A percentile compares a stretch with the other conserved stretches of the same genome.
phyloP scores from a whole-genome alignment of 2,113 vertebrate genomes.

The Chionodraco myersi region DNA sequence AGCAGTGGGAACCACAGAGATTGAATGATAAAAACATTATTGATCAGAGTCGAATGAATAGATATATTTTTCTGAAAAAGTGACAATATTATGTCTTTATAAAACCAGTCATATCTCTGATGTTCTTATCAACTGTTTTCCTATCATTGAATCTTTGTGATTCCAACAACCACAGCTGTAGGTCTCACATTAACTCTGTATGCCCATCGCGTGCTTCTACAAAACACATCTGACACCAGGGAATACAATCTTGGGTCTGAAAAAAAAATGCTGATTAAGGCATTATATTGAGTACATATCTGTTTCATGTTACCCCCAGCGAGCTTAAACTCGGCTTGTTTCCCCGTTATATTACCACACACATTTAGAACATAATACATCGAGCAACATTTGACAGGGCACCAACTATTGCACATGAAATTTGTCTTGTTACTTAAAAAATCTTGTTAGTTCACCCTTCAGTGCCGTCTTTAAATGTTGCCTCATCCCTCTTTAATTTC shows the following conservation, averaged over 20 bases:
- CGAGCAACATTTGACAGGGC: constrained; percentile 61
- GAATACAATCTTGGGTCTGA: constrained; percentile 75
- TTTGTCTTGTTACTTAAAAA: constrained; percentile 46
- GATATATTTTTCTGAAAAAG: constrained; percentile 13
- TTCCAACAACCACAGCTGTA: constrained; percentile 15
- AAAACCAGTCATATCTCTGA: background rate
- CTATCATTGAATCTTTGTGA: constrained; percentile 16
- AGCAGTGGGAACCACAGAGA: constrained; percentile 17
- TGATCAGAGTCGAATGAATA: background rate
- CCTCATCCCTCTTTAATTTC: constrained; percentile 31
- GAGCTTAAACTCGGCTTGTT: constrained; percentile 16
- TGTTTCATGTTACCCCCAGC: background rate
- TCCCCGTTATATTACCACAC: constrained; percentile 51
- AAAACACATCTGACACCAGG: constrained; percentile 37
- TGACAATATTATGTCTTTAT: constrained; percentile 2
- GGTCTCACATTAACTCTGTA: constrained; percentile 2
- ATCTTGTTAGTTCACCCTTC: constrained; percentile 56
- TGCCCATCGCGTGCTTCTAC: constrained; percentile 20
- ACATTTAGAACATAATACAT: constrained; percentile 54
- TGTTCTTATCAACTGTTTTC: background rate
- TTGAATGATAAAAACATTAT: constrained; percentile 16
- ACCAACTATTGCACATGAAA: constrained; percentile 72
- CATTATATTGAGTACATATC: constrained; percentile 56
- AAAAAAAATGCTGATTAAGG: constrained; percentile 75
- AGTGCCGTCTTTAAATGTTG: constrained; percentile 34